Evolutionary conservation across 2,797 vertebrate species (phyloP).

Genomic region (Propithecus deckenii): DNA sequence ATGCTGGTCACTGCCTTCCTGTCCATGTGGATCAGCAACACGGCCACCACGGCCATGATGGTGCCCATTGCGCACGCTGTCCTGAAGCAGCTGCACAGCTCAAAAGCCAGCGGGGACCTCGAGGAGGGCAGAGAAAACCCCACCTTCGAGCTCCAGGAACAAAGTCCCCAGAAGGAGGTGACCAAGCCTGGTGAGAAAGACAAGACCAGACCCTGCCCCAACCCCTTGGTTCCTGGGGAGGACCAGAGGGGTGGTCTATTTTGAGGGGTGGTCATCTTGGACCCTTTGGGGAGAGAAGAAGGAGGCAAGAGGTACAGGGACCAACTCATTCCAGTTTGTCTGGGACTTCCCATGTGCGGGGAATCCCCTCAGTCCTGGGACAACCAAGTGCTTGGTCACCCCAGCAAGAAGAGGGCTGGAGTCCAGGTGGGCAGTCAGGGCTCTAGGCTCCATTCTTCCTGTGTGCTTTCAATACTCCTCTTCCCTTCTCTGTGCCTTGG

Average conservation of each 20-base stretch:
- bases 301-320: neutral
- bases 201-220: neutral
- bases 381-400: neutral
- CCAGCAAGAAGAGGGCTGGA: neutral
- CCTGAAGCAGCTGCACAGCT: slow-evolving; percentile 88
- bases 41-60: slow-evolving; percentile 98
- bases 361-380: neutral
- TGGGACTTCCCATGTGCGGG: neutral
- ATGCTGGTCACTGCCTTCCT: slow-evolving; percentile 94
- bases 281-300: neutral
- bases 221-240: neutral
- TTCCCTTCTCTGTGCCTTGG: neutral
- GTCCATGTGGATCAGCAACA: slow-evolving; percentile 99
- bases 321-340: neutral
- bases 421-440: neutral
- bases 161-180: neutral
- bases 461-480: neutral
- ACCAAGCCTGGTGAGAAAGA: slow-evolving; percentile 66
- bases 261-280: neutral
- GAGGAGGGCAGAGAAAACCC: slow-evolving; percentile 75
- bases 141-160: slow-evolving; percentile 84
- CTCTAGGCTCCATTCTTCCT: neutral
- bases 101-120: rapidly evolving
- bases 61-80: slow-evolving; percentile 93
- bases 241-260: neutral